Base-by-base conservation (phyloP, 1,140 invertebrate species). In the Leptinotarsa texana region DNA sequence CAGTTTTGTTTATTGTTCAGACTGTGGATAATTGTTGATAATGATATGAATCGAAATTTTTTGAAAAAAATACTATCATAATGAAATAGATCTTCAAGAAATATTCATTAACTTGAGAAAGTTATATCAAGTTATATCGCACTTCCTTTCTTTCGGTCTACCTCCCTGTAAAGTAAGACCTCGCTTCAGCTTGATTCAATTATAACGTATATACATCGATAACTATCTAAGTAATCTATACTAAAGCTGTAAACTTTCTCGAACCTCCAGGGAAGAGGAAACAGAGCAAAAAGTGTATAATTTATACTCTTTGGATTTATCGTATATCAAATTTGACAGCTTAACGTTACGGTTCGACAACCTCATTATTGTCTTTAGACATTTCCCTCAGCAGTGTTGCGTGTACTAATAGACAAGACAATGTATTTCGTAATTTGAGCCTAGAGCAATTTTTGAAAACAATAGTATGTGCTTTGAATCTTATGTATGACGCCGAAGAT, bases 301-400 rank as follows among this genome's bases (percentile, higher is more conserved):
- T 66, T 18, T 66, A 66, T 66, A 21, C 27, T 22, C n/a, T 66
- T 66, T 33, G 15, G 22, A 66, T 21, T 66, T 66, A 33, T 66
- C 63, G 63, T 66, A 21, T 66, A 66, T 66, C 63, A 66, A 66
- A 66, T 66, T 66, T 66, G 63, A 66, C 63, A 66, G 27, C 13
- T 66, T 5, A 18, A 66, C 27, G 63, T 66, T 66, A 24, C 63
- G 63, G 63, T 21, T 66, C 63, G 63, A 24, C 21, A 33, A 66
- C 63, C 63, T 22, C 63, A 57, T 57, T 57, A 57, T 57, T 57
- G 51, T 57, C 51, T 57, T 57, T 57, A 57, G 15, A 18, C 51
- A 18, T 57, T 57, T 17, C 51, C 51, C 51, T 17, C 51, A 57
- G 51, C 21, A 22, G 21, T 66, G 13, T 66, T 66, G 21, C 27